Percentiles rank a stretch among this genome's conserved stretches.
phyloP scores from a whole-genome alignment of 1,140 invertebrate species.

The Drosophila orosa region DNA sequence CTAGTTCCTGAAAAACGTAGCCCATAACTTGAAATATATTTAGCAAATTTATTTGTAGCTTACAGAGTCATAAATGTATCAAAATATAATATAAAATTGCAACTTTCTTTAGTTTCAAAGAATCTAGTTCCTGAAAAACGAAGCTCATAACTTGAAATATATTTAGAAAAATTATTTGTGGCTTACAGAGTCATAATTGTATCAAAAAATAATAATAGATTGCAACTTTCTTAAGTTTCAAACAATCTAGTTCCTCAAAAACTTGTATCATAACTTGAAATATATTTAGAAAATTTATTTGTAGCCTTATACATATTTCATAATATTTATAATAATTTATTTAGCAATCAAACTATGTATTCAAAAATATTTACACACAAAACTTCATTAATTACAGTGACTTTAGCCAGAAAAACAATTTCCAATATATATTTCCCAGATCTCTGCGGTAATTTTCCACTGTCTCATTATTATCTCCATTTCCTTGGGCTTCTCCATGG shows the following conservation, averaged over 20 bases:
- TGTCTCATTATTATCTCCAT: constrained; percentile 4
- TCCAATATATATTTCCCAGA: neutral
- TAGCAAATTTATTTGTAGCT: too few species aligned
- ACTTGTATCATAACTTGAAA: neutral
- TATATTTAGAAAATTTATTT: neutral
- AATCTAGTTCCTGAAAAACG: neutral
- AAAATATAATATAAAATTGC: neutral
- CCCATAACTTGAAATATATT: too few species aligned
- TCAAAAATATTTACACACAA: too few species aligned
- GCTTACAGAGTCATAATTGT: too few species aligned
- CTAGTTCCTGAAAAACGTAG: neutral
- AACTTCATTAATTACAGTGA: too few species aligned
- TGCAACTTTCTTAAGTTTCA: neutral
- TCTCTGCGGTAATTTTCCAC: neutral
- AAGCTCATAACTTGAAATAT: neutral
- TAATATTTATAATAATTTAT: too few species aligned
- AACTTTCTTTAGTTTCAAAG: neutral
- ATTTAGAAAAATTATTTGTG: neutral
- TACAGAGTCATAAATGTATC: neutral
- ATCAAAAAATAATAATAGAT: neutral
- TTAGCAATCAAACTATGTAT: too few species aligned
- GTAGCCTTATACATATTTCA: too few species aligned
- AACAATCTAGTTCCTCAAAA: neutral
- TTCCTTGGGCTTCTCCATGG: constrained; percentile 19
- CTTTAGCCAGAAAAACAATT: neutral